A percentile compares a stretch with the other conserved stretches of the same genome.
phyloP scores from a whole-genome alignment of 2,113 vertebrate species.

The Leptobrachium leishanense region DNA sequence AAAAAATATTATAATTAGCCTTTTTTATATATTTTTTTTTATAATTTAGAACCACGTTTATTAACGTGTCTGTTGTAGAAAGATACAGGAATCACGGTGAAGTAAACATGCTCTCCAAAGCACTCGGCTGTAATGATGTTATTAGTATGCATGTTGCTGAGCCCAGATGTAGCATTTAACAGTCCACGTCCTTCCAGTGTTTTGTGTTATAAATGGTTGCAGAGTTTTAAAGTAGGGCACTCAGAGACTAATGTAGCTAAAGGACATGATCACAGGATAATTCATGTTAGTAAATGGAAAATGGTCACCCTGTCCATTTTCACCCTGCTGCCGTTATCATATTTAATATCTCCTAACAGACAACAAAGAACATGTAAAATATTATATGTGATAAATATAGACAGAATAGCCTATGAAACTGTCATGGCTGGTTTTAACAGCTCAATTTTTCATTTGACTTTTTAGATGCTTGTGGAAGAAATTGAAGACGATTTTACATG shows the following conservation, averaged over 20 bases:
- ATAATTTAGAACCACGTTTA: slow-evolving; percentile 83
- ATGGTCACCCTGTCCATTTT: slow-evolving; percentile 66
- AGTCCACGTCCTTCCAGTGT: slow-evolving; percentile 81
- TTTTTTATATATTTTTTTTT: slow-evolving; percentile 90
- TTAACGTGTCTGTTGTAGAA: slow-evolving; percentile 85
- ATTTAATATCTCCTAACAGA: slow-evolving; percentile 63
- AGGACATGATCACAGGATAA: slow-evolving; percentile 73
- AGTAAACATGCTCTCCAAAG: slow-evolving; percentile 88
- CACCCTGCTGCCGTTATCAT: slow-evolving; percentile 64
- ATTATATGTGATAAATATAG: background rate
- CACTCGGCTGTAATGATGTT: slow-evolving; percentile 88
- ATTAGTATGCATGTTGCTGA: slow-evolving; percentile 95
- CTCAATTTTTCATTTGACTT: too few species aligned
- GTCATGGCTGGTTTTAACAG: too few species aligned
- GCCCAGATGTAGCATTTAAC: slow-evolving; percentile 92
- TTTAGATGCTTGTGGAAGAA: too few species aligned
- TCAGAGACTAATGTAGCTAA: slow-evolving; percentile 63
- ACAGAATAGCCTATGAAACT: too few species aligned
- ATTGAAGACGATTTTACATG: too few species aligned
- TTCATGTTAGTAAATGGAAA: slow-evolving; percentile 74
- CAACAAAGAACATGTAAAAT: slow-evolving; percentile 61
- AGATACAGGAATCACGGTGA: slow-evolving; percentile 87
- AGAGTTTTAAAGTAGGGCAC: slow-evolving; percentile 75
- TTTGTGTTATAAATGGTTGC: slow-evolving; percentile 84
- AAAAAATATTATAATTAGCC: slow-evolving; percentile 92